Base-by-base conservation (phyloP, 2,888 invertebrate genomes). In the Rhamnusium bicolor region DNA sequence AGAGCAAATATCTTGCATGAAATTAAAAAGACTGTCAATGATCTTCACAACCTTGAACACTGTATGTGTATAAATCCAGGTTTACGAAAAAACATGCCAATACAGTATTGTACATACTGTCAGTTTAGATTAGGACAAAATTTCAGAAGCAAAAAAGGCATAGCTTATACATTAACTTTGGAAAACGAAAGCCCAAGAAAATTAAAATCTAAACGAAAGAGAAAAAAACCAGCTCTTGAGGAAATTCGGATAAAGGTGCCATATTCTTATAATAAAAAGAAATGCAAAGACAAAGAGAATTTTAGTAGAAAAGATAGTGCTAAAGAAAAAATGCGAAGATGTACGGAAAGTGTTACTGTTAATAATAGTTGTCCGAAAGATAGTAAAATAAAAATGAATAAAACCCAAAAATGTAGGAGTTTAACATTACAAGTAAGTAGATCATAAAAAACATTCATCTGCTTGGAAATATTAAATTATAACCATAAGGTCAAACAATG, bases 81-180 rank as follows among this genome's bases (percentile, higher is more conserved):
- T 24, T 74, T 63, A 16, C 19, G 10, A 24, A 75, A 76, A 6
- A 58, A 75, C 56, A 12, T 12, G 4, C n/a, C 40, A 0, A n/a
- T 3, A 0, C 0, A 10, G 4, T 80, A 79, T 72, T 83, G 83
- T 65, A 46, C 56, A 6, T 77, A 81, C 54, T 86, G 85, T 72
- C 78, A 80, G 53, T 81, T 81, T 69, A 84, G 85, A 62, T 77
- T 83, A 24, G 77, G 76, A 58, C 79, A 79, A 47, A 82, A 82
- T n/a, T 71, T 73, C 16, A 75, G 75, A 32, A 79, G 71, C 32
- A 86, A 86, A 4, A 88, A 88, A 76, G 83, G 88, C 0, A 87
- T 89, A 16, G 89, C 89, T 10, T 90, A 89, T 68, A 88, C 89
- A 65, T 77, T 90, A 47, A 88, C 87, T 10, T 88, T 89, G 70